Evolutionary conservation across 2,113 vertebrate genomes (phyloP).

Genomic region (Cyphomyrus plagiostoma): DNA sequence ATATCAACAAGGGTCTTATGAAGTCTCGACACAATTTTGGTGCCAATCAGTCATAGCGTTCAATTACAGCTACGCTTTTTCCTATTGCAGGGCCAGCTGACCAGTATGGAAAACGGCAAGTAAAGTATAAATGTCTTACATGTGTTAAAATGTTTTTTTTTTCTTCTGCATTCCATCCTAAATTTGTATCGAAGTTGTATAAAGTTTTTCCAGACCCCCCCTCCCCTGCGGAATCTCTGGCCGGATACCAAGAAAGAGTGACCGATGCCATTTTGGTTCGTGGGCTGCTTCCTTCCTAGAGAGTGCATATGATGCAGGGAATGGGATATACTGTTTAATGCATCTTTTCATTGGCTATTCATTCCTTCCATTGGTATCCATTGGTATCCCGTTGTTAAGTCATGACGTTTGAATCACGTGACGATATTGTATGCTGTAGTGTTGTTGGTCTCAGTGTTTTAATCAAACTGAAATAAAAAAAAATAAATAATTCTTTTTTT

Average conservation of each 20-base stretch:
- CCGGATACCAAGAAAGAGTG: neutral
- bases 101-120: neutral
- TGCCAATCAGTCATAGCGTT: neutral
- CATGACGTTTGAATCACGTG: neutral
- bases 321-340: neutral
- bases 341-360: neutral
- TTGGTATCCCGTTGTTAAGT: neutral
- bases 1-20: neutral
- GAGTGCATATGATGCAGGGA: neutral
- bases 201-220: neutral
- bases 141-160: neutral
- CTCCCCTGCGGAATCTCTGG: neutral
- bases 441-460: neutral
- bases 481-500: neutral
- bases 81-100: neutral
- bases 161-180: neutral
- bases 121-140: neutral
- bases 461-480: neutral
- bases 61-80: neutral
- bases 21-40: neutral
- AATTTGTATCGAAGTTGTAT: neutral
- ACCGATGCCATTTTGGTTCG: neutral
- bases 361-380: neutral
- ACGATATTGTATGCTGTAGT: neutral
- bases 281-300: neutral